Evolutionary conservation across 2,113 vertebrate species (phyloP).

Genomic region (Phoenicopterus ruber): DNA sequence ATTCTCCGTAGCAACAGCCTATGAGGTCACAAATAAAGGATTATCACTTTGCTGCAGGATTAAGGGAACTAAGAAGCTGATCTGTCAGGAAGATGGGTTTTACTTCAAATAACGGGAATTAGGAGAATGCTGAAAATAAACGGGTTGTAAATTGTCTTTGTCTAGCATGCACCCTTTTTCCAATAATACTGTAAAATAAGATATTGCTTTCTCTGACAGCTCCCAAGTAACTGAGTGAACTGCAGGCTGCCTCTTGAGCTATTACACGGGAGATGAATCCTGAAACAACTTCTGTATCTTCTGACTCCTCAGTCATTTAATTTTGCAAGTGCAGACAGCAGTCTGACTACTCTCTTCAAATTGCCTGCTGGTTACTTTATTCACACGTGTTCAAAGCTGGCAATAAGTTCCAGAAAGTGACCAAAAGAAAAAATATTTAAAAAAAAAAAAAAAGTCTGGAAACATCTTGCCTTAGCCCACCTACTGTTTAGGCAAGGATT

Average conservation of each 20-base stretch:
- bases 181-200: neutral
- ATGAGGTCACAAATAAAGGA: constrained; percentile 34
- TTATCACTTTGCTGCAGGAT: constrained; percentile 32
- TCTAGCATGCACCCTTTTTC: neutral
- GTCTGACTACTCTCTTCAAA: neutral
- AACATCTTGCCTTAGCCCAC: neutral
- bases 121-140: constrained; percentile 21
- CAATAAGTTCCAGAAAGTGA: neutral
- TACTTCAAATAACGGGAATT: constrained; percentile 31
- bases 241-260: neutral
- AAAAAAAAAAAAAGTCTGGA: neutral
- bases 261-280: neutral
- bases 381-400: neutral
- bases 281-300: neutral
- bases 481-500: neutral
- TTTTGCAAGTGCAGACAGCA: neutral
- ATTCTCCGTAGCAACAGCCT: constrained; percentile 1
- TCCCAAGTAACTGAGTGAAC: neutral
- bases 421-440: neutral
- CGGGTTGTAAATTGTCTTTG: neutral
- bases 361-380: neutral
- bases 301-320: neutral
- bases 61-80: constrained; percentile 28
- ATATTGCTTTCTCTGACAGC: neutral
- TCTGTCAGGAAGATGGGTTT: constrained; percentile 13